A percentile compares a stretch with the other conserved stretches of the same genome.
Evolutionary conservation across 1,140 invertebrate species (phyloP).

Genomic region (Drosophila nebulosa): DNA sequence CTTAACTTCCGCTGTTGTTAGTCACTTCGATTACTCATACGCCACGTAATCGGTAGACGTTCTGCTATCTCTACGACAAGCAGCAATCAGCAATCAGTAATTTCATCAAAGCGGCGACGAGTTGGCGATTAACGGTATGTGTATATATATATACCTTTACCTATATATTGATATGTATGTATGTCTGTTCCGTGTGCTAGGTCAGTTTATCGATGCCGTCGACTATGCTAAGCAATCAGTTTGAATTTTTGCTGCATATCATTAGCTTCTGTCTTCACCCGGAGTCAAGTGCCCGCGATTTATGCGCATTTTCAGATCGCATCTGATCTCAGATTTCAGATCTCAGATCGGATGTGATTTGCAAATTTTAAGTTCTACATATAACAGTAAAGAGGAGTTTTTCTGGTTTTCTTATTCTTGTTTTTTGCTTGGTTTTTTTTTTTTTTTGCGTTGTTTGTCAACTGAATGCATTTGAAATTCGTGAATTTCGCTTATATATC

Average conservation of each 20-base stretch:
- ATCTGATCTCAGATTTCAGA: too few relatives aligned
- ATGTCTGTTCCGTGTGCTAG: slow-evolving; percentile 24
- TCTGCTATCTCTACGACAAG: background rate
- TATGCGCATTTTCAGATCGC: background rate
- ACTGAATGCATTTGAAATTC: slow-evolving; percentile 69
- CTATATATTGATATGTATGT: background rate
- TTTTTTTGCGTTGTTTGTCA: slow-evolving; percentile 69
- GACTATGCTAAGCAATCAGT: background rate
- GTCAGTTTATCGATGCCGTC: slow-evolving; percentile 21
- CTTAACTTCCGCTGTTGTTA: slow-evolving; percentile 26
- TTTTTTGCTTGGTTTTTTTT: too few relatives aligned
- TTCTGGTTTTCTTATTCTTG: background rate
- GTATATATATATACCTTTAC: slow-evolving; percentile 27
- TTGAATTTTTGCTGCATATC: background rate
- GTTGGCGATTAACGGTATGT: background rate
- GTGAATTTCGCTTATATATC: slow-evolving; percentile 45
- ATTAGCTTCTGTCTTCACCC: background rate
- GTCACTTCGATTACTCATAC: slow-evolving; percentile 60
- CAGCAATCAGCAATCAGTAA: background rate
- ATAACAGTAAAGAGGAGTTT: background rate
- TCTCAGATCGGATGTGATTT: background rate
- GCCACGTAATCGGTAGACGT: slow-evolving; percentile 51
- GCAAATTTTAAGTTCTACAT: background rate
- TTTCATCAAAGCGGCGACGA: background rate
- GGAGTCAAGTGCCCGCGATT: background rate